phyloP scores from a whole-genome alignment of 2,888 invertebrate genomes.

The Sphaerolaimus hirsutus region DNA sequence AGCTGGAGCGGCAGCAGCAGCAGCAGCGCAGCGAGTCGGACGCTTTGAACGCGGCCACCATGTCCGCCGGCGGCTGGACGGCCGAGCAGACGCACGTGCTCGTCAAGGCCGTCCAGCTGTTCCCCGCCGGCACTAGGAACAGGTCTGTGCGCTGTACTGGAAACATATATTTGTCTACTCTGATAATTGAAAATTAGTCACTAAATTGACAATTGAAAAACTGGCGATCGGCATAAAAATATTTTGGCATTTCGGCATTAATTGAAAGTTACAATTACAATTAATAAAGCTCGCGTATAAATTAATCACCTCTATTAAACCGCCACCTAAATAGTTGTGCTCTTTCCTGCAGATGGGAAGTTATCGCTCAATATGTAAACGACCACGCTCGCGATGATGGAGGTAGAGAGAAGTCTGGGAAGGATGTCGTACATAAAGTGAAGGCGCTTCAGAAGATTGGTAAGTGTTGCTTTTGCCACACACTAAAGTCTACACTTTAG shows the following conservation, averaged over 20 bases:
- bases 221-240: too few species aligned
- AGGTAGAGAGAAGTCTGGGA: conserved; percentile 45
- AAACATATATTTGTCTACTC: too few species aligned
- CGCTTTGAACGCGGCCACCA: conserved; percentile 13
- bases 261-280: too few species aligned
- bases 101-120: conserved; percentile 86
- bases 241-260: too few species aligned
- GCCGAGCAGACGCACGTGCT: conserved; percentile 61
- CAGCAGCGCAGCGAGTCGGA: conserved; percentile 10
- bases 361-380: conserved; percentile 80
- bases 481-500: too few species aligned
- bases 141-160: conserved; percentile 34
- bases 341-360: conserved; percentile 45
- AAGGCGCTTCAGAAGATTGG: conserved; percentile 61
- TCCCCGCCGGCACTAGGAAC: conserved; percentile 83
- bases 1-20: background rate
- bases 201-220: too few species aligned
- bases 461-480: too few species aligned
- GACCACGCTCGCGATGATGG: conserved; percentile 37
- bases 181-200: too few species aligned
- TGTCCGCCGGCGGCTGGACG: conserved; percentile 40
- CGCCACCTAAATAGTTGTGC: too few species aligned
- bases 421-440: conserved; percentile 78
- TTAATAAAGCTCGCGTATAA: too few species aligned
- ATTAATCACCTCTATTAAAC: too few species aligned